Evolutionary conservation across 2,797 vertebrate genomes (phyloP).

Genomic region (Ctenosaura bakeri): DNA sequence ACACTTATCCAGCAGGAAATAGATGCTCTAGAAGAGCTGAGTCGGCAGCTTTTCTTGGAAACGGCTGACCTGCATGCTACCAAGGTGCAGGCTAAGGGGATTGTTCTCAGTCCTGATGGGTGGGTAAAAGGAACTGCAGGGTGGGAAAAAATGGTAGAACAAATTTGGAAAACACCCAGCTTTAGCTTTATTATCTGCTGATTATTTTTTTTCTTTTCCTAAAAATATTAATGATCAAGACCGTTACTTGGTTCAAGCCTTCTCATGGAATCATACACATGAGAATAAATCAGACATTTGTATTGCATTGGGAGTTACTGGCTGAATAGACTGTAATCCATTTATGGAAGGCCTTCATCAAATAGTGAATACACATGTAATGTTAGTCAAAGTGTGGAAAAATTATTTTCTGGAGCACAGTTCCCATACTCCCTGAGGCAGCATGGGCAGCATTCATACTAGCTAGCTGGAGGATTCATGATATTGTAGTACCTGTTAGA

Average conservation of each 20-base stretch:
- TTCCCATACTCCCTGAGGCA: too few species aligned
- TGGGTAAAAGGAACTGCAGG: constrained; percentile 6
- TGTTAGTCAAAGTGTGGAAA: too few species aligned
- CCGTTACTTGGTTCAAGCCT: not conserved
- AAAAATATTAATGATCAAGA: not conserved
- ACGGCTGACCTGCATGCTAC: constrained; percentile 96
- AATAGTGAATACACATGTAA: too few species aligned
- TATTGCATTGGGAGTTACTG: not conserved
- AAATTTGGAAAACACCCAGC: not conserved
- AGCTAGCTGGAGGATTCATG: not conserved
- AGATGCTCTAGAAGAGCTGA: constrained; percentile 96
- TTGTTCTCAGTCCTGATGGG: constrained; percentile 11
- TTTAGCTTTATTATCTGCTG: not conserved
- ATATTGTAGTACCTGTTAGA: not conserved
- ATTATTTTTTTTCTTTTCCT: constrained; percentile 1
- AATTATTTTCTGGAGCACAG: too few species aligned
- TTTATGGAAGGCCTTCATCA: not conserved
- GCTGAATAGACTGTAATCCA: not conserved
- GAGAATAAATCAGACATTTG: not conserved
- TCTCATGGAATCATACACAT: not conserved
- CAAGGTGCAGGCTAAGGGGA: constrained; percentile 84
- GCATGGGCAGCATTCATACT: not conserved
- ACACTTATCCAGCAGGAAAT: constrained; percentile 97
- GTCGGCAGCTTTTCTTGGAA: constrained; percentile 97
- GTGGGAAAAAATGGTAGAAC: not conserved